Conservation (phyloP, 2,797 vertebrate genomes). For the Sandelia bainsii region DNA sequence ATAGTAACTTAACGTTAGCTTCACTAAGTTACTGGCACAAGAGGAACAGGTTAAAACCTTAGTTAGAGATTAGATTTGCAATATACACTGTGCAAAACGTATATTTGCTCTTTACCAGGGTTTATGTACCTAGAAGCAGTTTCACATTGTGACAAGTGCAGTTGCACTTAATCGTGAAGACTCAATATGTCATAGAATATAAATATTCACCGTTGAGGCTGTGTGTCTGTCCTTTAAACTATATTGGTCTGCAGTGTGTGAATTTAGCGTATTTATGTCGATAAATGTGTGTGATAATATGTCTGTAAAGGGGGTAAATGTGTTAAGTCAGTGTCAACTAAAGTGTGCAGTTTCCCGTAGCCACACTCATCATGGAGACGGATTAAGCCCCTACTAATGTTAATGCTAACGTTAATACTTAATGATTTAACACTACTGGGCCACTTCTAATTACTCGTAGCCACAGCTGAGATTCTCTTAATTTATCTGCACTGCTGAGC, state of each 20-base stretch:
- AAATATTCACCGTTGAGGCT: not conserved
- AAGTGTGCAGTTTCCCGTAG: not conserved
- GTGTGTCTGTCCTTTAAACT: not conserved
- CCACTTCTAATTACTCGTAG: no score
- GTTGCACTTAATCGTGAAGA: not conserved
- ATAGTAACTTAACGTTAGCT: not conserved
- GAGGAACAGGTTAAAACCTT: not conserved
- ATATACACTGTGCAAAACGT: fast-evolving
- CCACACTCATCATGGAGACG: not conserved
- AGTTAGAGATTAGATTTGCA: not conserved
- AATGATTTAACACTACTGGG: no score
- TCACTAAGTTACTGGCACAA: not conserved
- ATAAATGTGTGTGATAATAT: not conserved
- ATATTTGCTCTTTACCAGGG: not conserved
- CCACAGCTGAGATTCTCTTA: no score
- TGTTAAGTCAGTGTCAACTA: not conserved
- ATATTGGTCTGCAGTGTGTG: not conserved
- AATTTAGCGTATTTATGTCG: not conserved
- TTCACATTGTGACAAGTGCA: not conserved
- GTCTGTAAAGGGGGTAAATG: not conserved
- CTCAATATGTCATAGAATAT: not conserved
- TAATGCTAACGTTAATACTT: no score
- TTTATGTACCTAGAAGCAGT: not conserved
- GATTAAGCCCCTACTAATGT: no score
- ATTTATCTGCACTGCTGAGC: no score